Percentiles rank a stretch among this genome's conserved stretches.
phyloP scores from a whole-genome alignment of 1,140 invertebrate species.

The Lasioglossum baleicum region DNA sequence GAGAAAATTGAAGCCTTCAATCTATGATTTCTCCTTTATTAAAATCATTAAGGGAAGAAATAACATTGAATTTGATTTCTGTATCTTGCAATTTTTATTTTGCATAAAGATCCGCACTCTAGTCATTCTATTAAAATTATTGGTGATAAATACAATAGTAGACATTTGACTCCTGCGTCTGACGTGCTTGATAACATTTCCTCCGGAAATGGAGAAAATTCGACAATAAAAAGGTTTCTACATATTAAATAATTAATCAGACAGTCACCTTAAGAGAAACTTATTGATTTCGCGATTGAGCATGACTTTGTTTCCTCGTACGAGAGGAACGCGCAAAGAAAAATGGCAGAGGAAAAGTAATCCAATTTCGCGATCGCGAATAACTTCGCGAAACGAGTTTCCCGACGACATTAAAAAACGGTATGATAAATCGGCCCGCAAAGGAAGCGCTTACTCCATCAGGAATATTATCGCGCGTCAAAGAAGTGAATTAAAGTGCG shows the following conservation, averaged over 20 bases:
- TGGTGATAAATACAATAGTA: too few species aligned
- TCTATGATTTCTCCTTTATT: too few species aligned
- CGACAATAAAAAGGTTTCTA: too few species aligned
- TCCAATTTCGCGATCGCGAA: background rate
- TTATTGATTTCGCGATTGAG: background rate
- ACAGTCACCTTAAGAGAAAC: background rate
- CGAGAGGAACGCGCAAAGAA: background rate
- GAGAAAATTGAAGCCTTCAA: too few species aligned
- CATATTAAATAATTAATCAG: background rate
- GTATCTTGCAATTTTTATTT: too few species aligned
- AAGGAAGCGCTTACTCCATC: background rate
- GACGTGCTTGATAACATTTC: too few species aligned
- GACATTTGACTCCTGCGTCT: too few species aligned
- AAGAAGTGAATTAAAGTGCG: background rate
- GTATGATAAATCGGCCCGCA: background rate
- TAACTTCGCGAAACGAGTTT: background rate
- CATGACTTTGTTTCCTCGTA: background rate
- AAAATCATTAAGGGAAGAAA: too few species aligned
- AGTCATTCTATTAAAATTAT: too few species aligned
- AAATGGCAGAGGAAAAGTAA: background rate
- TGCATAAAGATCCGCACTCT: too few species aligned
- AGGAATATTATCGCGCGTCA: conserved; percentile 1
- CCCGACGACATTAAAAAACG: background rate
- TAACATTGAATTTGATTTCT: too few species aligned
- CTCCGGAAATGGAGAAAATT: too few species aligned